Evolutionary conservation across 1,140 invertebrate genomes (phyloP).

Genomic region (Zaprionus camerounensis): DNA sequence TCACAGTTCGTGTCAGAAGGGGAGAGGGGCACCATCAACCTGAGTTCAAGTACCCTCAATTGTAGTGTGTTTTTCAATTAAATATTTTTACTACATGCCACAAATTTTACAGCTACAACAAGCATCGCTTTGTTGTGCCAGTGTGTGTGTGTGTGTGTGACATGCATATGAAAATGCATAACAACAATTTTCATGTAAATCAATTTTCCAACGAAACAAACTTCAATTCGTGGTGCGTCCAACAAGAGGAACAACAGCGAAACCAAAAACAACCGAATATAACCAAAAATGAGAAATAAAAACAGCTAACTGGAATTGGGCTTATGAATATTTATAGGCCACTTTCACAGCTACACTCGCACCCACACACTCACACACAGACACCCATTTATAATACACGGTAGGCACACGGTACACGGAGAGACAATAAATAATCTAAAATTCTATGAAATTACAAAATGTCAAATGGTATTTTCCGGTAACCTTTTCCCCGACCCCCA

Average conservation of each 20-base stretch:
- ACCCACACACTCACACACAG: conserved; percentile 24
- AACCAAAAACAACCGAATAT: conserved; percentile 26
- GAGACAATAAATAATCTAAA: conserved; percentile 78
- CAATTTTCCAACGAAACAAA: conserved; percentile 74
- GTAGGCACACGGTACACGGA: conserved; percentile 1
- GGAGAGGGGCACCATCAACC: too few relatives aligned
- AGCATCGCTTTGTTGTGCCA: conserved; percentile 10
- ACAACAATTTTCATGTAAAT: conserved; percentile 72
- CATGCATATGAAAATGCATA: conserved; percentile 50
- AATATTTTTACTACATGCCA: conserved; percentile 65
- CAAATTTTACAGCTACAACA: conserved; percentile 32
- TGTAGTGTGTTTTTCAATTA: conserved; percentile 69
- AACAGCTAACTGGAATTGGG: conserved; percentile 54
- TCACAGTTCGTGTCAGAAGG: background rate
- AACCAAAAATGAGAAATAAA: conserved; percentile 44
- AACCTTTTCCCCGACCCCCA: background rate
- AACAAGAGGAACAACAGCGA: conserved; percentile 30
- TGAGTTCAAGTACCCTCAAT: background rate
- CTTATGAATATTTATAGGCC: conserved; percentile 76
- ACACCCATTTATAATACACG: conserved; percentile 23
- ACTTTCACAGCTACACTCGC: conserved; percentile 30
- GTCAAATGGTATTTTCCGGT: conserved; percentile 63
- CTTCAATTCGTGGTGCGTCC: conserved; percentile 58
- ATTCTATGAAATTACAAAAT: conserved; percentile 79
- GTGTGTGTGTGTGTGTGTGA: conserved; percentile 8